phyloP scores from a whole-genome alignment of 2,113 vertebrate species.

The Rhinopomastus cyanomelas region DNA sequence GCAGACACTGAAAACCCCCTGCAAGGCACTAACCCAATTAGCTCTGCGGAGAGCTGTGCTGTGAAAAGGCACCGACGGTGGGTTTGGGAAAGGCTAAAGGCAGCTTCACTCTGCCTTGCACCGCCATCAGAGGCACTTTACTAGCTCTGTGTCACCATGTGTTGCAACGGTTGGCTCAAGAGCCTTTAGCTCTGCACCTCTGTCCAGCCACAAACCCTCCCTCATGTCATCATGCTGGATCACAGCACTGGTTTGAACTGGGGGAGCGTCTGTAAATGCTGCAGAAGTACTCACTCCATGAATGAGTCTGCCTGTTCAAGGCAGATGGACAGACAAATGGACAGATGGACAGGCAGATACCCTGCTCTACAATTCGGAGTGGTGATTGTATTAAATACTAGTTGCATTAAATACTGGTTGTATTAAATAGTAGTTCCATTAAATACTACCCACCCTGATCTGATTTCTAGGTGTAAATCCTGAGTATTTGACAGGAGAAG shows the following conservation, averaged over 20 bases:
- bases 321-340: too few relatives aligned
- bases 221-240: not conserved
- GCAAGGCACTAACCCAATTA: constrained; percentile 54
- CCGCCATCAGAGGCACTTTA: constrained; percentile 33
- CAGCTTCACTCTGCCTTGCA: constrained; percentile 56
- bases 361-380: rapidly evolving
- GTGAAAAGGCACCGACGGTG: constrained; percentile 61
- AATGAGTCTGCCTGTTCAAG: not conserved
- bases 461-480: not conserved
- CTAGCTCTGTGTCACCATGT: constrained; percentile 6
- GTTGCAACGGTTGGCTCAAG: constrained; percentile 40
- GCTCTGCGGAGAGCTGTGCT: constrained; percentile 53
- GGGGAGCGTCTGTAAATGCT: not conserved
- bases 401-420: too few relatives aligned
- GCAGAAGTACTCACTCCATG: not conserved
- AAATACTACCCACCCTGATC: not conserved
- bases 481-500: not conserved
- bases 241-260: not conserved
- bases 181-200: constrained; percentile 15
- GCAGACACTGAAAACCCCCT: constrained; percentile 45
- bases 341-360: not conserved
- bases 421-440: too few relatives aligned
- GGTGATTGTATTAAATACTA: not conserved
- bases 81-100: constrained; percentile 66
- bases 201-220: not conserved